Evolutionary conservation across 2,888 invertebrate genomes (phyloP).

Genomic region (Phyllotreta cruciferae): DNA sequence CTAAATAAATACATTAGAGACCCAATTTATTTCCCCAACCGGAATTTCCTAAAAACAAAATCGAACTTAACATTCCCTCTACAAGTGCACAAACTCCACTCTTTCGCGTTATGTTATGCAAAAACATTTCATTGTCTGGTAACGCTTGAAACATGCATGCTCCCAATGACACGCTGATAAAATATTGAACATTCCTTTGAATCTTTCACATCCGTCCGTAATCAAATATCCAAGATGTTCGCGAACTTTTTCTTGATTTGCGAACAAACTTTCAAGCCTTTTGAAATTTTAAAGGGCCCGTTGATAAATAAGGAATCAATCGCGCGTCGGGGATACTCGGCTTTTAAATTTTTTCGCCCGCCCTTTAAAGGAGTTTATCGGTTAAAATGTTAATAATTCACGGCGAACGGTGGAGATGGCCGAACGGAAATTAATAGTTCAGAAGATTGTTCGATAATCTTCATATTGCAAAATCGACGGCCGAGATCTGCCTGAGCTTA

Average conservation of each 20-base stretch:
- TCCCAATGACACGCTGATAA: conserved; percentile 26
- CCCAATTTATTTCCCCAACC: too few relatives aligned
- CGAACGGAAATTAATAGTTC: conserved; percentile 1
- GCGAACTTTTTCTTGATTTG: conserved; percentile 30
- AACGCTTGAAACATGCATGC: conserved; percentile 22
- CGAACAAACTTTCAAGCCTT: conserved; percentile 26
- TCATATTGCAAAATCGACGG: conserved; percentile 1
- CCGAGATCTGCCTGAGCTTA: conserved; percentile 54
- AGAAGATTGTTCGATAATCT: background rate
- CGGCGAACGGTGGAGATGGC: too few relatives aligned
- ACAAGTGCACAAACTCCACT: background rate
- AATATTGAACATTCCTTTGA: conserved; percentile 21
- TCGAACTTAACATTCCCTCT: background rate
- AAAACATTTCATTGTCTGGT: conserved; percentile 25
- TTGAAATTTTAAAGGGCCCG: conserved; percentile 24
- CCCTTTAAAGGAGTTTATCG: conserved; percentile 12
- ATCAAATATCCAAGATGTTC: conserved; percentile 29
- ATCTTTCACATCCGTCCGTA: conserved; percentile 24
- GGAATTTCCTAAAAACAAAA: background rate
- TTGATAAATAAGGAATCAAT: conserved; percentile 19
- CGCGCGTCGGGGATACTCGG: background rate
- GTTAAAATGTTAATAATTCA: background rate
- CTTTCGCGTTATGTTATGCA: conserved; percentile 2
- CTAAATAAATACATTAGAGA: too few relatives aligned
- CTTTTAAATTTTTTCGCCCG: conserved; percentile 12